Evolutionary conservation across 2,113 vertebrate genomes (phyloP), one percentile per base, ranked within the genome.

Genomic region (Trachemys scripta): DNA sequence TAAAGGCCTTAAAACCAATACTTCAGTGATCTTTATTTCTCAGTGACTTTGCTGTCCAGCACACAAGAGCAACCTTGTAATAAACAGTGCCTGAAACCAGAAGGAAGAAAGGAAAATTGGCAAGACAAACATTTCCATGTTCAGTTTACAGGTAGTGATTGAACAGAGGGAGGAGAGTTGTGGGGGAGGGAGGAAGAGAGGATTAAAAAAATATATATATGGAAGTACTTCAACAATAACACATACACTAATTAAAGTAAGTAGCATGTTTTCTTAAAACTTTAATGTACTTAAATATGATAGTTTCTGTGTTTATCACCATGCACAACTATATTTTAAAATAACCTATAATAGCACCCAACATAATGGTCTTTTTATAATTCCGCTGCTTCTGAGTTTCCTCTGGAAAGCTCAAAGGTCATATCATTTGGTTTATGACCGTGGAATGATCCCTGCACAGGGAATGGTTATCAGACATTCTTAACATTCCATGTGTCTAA

Each of bases 401-500:
- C 12, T 0, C 79, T 94, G 59, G 57, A 94, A 97, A 97, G 98
- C 95, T 89, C 98, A 98, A 98, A 99, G 98, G 98, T 98, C 96
- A 0, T 82, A 82, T 94, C 38, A 53, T 96, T 96, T 97, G 96
- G 95, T 97, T 98, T 97, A 95, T 95, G 93, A 97, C 98, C 95
- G 92, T 97, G 95, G 97, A 96, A 97, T 98, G 98, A 97, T 97
- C 97, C 96, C 94, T 93, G 95, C 92, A 89, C 95, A 95, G 92
- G 85, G 59, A 95, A 90, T 96, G 91, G 96, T 94, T 98, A 98
- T 98, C 98, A 97, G 97, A 93, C 98, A 99, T 99, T 99, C 98
- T 95, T 98, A 80, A 85, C 98, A 98, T 99, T 98, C 98, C 98
- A 97, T 97, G 97, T 96, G 97, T 98, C 98, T 98, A 98, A 98